Evolutionary conservation across 2,113 vertebrate genomes (phyloP), one percentile per base, ranked within the genome.

Genomic region (Vulpes ferrilata): DNA sequence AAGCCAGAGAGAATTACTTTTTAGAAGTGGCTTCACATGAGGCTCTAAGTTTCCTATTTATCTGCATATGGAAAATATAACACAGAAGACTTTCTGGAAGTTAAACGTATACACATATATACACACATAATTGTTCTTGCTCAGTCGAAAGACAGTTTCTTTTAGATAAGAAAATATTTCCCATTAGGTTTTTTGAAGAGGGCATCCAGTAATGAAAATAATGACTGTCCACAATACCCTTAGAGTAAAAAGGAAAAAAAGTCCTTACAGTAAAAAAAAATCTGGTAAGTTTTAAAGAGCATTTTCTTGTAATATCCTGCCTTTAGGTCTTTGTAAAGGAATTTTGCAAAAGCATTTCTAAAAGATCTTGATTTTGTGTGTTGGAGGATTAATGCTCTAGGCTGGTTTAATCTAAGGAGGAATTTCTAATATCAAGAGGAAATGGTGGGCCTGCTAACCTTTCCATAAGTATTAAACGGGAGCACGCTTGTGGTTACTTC

Each of bases 21-120:
- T 62, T 93, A 13, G 0, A 22, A 57, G 3, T n/a, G 0, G 5
- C 1, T 67, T 16, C 3, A 69, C 11, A 11, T 7, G 0, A 43
- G 0, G 8, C 22, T 76, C 7, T 71, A 88, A 59, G 7, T 6
- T 83, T 71, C 60, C 71, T 16, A 43, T 67, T 6, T 43, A 23
- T 69, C 8, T 74, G 1, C 32, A 60, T 53, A 38, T 13, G 32
- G 13, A 51, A 96, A 88, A 90, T 57, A 43, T 10, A 30, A 62
- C 35, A 57, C 2, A 79, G 10, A 6, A 73, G 13, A 57, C 23
- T 78, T 78, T 90, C 32, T 7, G 84, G 53, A 67, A 71, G 1
- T 59, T 82, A 76, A 93, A 59, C 9, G 16, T 0, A 7, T 8
- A 10, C 5, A 17, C 86, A 38, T 12, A 38, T 16, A 55, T 22